These are phyloP conservation scores for Lepidocolaptes lacrymiger DNA, from an alignment of 2,797 vertebrate species.

Conservation along the genomic window DNA sequence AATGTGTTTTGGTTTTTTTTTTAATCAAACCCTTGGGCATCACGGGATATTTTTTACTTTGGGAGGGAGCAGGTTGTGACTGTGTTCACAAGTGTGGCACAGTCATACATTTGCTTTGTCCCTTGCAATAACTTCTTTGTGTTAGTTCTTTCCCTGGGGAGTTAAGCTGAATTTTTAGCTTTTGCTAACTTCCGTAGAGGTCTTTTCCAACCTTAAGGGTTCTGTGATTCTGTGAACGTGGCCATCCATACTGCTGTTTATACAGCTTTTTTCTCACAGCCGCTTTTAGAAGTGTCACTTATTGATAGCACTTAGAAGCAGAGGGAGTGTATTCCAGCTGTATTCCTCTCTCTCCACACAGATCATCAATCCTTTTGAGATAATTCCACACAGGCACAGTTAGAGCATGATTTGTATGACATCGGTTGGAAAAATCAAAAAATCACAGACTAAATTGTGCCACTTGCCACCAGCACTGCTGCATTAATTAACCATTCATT, in stretches of 20 bases:
- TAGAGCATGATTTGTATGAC: background rate
- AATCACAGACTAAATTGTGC: background rate
- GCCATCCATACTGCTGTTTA: background rate
- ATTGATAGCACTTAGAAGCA: background rate
- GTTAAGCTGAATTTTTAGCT: background rate
- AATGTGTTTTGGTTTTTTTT: background rate
- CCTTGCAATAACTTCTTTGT: background rate
- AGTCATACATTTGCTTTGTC: background rate
- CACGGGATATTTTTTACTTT: background rate
- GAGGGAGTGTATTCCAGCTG: background rate
- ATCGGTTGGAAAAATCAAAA: background rate
- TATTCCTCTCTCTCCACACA: background rate
- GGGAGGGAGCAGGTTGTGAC: background rate
- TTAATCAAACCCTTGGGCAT: background rate
- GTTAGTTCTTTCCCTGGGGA: background rate
- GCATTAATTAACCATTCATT: background rate
- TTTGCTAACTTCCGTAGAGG: background rate
- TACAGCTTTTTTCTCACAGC: background rate
- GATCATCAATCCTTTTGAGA: background rate
- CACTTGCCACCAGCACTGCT: background rate
- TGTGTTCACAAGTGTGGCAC: background rate
- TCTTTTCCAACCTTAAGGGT: background rate
- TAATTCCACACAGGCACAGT: background rate
- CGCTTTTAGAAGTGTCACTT: background rate
- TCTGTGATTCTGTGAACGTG: background rate